Evolutionary conservation across 2,797 vertebrate genomes (phyloP), one percentile per base, ranked within the genome.

Genomic region (Chelon auratus): DNA sequence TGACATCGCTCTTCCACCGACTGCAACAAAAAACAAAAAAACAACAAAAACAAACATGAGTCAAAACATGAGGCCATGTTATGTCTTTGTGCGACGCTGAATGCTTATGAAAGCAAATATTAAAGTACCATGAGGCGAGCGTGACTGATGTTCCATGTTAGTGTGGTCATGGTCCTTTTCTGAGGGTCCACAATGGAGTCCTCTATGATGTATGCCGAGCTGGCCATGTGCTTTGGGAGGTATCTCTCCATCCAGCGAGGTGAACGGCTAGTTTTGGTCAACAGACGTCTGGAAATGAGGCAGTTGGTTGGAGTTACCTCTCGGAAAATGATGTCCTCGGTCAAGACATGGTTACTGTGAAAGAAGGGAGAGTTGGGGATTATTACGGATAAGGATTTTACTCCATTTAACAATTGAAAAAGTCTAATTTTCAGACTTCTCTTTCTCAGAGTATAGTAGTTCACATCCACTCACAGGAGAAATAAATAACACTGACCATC

Each of bases 121-220:
- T 14, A 15, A 12, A 87, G 83, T 90, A 99, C 98, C 98, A 99
- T 97, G 59, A 99, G 91, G 63, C 96, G 94, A 5, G 95, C 95
- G 0, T 99, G 98, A 87, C 95, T 99, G 91, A 99, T 97, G 90
- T 99, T 99, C 98, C 97, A 97, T 42, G 97, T 97, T 96, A 94
- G 97, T 99, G 85, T 37, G 87, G 97, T 97, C 95, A 99, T 95
- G 90, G 96, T 98, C 91, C 92, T 94, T 90, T 94, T 95, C 88
- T 94, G 93, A 68, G 96, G 96, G 93, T 99, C 97, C 92, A 99
- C 96, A 4, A 99, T 89, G 11, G 98, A 99, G 87, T 99, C 98
- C 93, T 99, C 97, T 9, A 99, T 93, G 89, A 99, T 94, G 92
- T 98, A 99, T 5, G 98, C 97, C 0, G 94, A 96, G 92, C 96